These are phyloP conservation scores for Cathartes aura DNA, from an alignment of 2,113 vertebrate genomes.

Conservation along the genomic window DNA sequence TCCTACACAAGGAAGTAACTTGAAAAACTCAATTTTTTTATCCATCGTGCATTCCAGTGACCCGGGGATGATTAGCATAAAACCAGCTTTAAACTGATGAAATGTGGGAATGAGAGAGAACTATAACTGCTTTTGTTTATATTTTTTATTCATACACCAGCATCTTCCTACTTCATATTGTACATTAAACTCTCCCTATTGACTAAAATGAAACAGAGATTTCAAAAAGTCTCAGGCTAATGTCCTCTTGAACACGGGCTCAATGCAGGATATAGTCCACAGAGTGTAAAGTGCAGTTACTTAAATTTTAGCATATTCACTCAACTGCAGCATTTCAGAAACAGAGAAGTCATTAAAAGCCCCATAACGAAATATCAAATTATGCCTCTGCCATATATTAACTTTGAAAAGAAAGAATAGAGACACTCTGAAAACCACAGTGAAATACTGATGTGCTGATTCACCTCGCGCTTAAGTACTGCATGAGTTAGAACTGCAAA, in stretches of 20 bases:
- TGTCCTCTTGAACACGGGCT: not conserved
- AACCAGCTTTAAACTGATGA: not conserved
- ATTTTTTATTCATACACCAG: constrained; percentile 6
- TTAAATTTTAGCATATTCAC: constrained; percentile 41
- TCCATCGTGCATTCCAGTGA: not conserved
- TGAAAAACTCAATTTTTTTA: not conserved
- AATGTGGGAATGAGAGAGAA: not conserved
- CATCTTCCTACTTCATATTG: not conserved
- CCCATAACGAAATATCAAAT: constrained; percentile 29
- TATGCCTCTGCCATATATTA: constrained; percentile 53
- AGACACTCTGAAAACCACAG: constrained; percentile 10
- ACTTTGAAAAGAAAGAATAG: constrained; percentile 26
- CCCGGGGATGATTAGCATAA: not conserved
- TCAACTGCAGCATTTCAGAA: not conserved
- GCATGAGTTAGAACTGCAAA: not conserved
- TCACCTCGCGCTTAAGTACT: not conserved
- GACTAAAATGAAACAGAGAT: constrained; percentile 2
- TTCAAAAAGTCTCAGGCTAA: constrained; percentile 19
- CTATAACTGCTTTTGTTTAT: not conserved
- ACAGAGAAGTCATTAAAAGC: constrained; percentile 35
- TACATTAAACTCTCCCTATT: not conserved
- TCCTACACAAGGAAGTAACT: not conserved
- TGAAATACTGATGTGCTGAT: constrained; percentile 21
- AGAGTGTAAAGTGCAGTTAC: not conserved
- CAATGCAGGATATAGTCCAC: constrained; percentile 6